phyloP scores from a whole-genome alignment of 1,140 invertebrate species.

The Drosophila elegans region DNA sequence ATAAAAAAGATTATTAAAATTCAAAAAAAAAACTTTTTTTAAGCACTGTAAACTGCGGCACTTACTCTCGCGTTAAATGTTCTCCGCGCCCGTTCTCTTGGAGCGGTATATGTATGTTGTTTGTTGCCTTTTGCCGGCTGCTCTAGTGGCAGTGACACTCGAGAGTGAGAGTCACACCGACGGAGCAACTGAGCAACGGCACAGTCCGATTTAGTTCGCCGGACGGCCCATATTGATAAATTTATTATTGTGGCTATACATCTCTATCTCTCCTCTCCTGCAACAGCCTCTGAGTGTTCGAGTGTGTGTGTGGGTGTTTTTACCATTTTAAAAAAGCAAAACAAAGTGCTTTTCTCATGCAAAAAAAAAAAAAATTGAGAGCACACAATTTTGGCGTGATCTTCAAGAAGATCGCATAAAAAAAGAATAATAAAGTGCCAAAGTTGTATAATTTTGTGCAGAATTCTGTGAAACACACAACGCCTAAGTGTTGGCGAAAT shows the following conservation, averaged over 20 bases:
- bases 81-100: slow-evolving; percentile 12
- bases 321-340: slow-evolving; percentile 45
- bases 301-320: slow-evolving; percentile 46
- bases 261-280: slow-evolving; percentile 27
- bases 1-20: neutral
- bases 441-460: slow-evolving; percentile 56
- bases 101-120: slow-evolving; percentile 5
- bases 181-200: slow-evolving; percentile 30
- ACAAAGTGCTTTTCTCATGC: slow-evolving; percentile 42
- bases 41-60: slow-evolving; percentile 7
- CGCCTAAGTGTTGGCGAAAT: slow-evolving; percentile 23
- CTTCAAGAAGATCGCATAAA: slow-evolving; percentile 58
- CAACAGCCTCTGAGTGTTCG: slow-evolving; percentile 9
- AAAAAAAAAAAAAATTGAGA: slow-evolving; percentile 58
- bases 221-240: slow-evolving; percentile 62
- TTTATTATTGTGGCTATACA: slow-evolving; percentile 37
- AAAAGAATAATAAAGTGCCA: slow-evolving; percentile 36
- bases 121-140: slow-evolving; percentile 48
- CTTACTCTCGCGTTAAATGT: slow-evolving; percentile 6
- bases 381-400: slow-evolving; percentile 62
- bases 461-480: slow-evolving; percentile 50
- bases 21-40: no score
- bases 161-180: slow-evolving; percentile 32
- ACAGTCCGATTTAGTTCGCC: slow-evolving; percentile 63
- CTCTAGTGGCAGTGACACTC: slow-evolving; percentile 76